Evolutionary conservation across 2,888 invertebrate genomes (phyloP).

Genomic region (Yponomeuta cagnagella): DNA sequence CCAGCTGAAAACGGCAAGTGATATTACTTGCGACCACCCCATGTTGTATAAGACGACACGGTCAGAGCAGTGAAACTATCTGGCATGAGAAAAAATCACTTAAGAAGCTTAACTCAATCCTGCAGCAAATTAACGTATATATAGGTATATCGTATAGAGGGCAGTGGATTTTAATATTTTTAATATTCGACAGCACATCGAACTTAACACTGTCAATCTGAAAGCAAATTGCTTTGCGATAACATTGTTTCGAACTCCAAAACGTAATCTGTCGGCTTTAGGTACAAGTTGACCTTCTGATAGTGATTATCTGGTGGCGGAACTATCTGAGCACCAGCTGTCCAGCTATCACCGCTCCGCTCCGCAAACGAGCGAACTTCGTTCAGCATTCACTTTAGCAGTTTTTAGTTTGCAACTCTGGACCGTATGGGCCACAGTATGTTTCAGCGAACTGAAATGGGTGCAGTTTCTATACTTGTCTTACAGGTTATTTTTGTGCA

Average conservation of each 20-base stretch:
- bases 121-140: too few species aligned
- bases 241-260: too few species aligned
- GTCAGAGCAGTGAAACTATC: neutral
- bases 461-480: too few species aligned
- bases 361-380: conserved; percentile 12
- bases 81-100: neutral
- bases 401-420: conserved; percentile 5
- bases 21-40: neutral
- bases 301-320: neutral
- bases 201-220: too few species aligned
- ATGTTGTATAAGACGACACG: neutral
- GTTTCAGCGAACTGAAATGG: neutral
- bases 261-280: neutral
- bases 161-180: too few species aligned
- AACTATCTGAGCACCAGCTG: conserved; percentile 8
- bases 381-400: neutral
- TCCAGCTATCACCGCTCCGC: neutral
- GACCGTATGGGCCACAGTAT: neutral
- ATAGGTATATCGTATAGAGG: too few species aligned
- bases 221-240: too few species aligned
- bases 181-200: too few species aligned
- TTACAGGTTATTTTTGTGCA: too few species aligned
- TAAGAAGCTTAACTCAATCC: neutral
- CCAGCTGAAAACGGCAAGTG: neutral
- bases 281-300: neutral